These are phyloP conservation scores for Microchrysa polita DNA, from an alignment of 2,888 invertebrate genomes.

Conservation along the genomic window DNA sequence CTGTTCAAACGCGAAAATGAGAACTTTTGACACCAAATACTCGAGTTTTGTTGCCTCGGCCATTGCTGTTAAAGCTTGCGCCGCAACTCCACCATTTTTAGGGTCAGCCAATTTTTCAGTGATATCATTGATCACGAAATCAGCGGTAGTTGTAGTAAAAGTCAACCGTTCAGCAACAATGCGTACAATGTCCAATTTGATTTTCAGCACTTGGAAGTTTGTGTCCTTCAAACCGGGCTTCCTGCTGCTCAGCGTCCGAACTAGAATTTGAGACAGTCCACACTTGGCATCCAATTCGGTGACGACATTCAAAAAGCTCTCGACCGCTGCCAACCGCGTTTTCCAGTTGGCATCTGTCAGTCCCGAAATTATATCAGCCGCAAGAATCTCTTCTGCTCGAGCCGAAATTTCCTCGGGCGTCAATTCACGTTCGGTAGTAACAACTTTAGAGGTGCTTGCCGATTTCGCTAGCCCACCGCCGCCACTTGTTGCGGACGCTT, in stretches of 20 bases:
- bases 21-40: slow-evolving; percentile 75
- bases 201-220: slow-evolving; percentile 90
- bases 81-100: slow-evolving; percentile 77
- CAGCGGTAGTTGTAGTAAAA: slow-evolving; percentile 77
- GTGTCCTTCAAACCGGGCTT: slow-evolving; percentile 89
- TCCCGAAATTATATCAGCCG: slow-evolving; percentile 72
- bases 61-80: slow-evolving; percentile 73
- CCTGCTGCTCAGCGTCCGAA: slow-evolving; percentile 75
- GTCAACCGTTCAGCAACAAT: slow-evolving; percentile 79
- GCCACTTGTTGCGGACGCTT: slow-evolving; percentile 46
- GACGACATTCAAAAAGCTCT: slow-evolving; percentile 73
- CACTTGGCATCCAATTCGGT: slow-evolving; percentile 71
- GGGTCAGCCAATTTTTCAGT: slow-evolving; percentile 86
- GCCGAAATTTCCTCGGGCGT: slow-evolving; percentile 82
- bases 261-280: slow-evolving; percentile 76
- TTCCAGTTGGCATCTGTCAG: slow-evolving; percentile 88
- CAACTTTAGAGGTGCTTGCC: slow-evolving; percentile 59
- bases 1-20: slow-evolving; percentile 82
- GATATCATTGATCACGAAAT: slow-evolving; percentile 80
- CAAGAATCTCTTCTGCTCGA: slow-evolving; percentile 73
- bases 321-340: slow-evolving; percentile 78
- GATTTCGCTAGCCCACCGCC: slow-evolving; percentile 56
- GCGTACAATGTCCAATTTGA: slow-evolving; percentile 81
- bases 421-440: slow-evolving; percentile 72
- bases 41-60: slow-evolving; percentile 83